These are phyloP conservation scores for Lycia hirtaria DNA, from an alignment of 2,888 invertebrate species.

Conservation along the genomic window DNA sequence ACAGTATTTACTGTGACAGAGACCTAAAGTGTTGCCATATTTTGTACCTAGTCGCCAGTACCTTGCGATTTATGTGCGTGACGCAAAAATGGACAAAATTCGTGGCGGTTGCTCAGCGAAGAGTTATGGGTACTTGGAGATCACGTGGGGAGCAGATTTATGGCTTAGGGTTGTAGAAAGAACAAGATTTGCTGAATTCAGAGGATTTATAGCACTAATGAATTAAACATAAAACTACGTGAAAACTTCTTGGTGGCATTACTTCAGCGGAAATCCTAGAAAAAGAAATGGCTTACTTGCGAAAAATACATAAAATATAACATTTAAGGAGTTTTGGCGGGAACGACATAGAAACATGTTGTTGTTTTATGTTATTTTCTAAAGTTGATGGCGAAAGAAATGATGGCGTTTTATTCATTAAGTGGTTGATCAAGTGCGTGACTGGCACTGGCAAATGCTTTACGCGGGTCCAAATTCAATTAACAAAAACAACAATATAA, in stretches of 20 bases:
- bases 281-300: background rate
- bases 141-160: conserved; percentile 33
- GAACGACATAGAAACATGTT: too few relatives aligned
- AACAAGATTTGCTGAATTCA: conserved; percentile 29
- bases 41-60: conserved; percentile 45
- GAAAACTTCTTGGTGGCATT: conserved; percentile 16
- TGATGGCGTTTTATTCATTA: too few relatives aligned
- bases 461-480: too few relatives aligned
- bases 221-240: conserved; percentile 32
- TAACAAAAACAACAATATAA: too few relatives aligned
- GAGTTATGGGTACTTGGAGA: conserved; percentile 31
- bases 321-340: too few relatives aligned
- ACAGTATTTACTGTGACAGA: conserved; percentile 3
- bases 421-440: too few relatives aligned
- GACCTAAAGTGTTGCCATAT: conserved; percentile 1
- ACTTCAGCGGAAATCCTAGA: conserved; percentile 5
- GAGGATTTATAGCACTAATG: conserved; percentile 30
- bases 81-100: conserved; percentile 75
- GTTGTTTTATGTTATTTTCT: too few relatives aligned
- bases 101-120: conserved; percentile 49
- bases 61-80: conserved; percentile 77
- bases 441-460: too few relatives aligned
- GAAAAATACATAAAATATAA: background rate
- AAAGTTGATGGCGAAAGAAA: too few relatives aligned
- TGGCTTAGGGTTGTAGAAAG: conserved; percentile 28